Conservation (phyloP, 1,140 invertebrate species). For the Rhopalosiphum maidis region DNA sequence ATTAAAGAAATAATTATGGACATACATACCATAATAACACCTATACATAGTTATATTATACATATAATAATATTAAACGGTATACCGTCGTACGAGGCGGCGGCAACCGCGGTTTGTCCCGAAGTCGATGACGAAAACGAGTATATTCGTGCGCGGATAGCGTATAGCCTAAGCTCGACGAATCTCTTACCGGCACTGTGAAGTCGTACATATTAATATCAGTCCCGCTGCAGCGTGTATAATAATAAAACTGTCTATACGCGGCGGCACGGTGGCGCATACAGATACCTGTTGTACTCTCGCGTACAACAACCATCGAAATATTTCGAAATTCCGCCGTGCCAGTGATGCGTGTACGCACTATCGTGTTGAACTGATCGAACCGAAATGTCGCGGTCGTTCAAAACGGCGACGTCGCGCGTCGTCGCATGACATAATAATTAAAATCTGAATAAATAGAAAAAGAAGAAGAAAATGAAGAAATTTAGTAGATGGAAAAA, state of each 20-base stretch:
- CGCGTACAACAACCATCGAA: neutral
- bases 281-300: neutral
- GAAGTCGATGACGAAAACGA: neutral
- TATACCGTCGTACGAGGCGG: neutral
- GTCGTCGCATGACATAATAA: constrained; percentile 9
- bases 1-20: neutral
- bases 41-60: neutral
- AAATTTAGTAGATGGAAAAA: neutral
- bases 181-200: too few relatives aligned
- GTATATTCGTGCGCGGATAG: neutral
- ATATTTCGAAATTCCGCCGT: neutral
- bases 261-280: neutral
- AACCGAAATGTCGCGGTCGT: neutral
- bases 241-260: neutral
- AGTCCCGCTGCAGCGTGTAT: too few relatives aligned
- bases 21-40: neutral
- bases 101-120: neutral
- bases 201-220: too few relatives aligned
- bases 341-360: neutral
- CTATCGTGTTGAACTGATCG: neutral
- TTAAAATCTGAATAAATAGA: neutral
- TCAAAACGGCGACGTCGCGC: neutral
- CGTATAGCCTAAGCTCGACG: neutral
- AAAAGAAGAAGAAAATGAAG: neutral
- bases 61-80: neutral